A percentile compares a stretch with the other conserved stretches of the same genome.
phyloP scores from a whole-genome alignment of 2,797 vertebrate genomes.

The Gorsachius magnificus region DNA sequence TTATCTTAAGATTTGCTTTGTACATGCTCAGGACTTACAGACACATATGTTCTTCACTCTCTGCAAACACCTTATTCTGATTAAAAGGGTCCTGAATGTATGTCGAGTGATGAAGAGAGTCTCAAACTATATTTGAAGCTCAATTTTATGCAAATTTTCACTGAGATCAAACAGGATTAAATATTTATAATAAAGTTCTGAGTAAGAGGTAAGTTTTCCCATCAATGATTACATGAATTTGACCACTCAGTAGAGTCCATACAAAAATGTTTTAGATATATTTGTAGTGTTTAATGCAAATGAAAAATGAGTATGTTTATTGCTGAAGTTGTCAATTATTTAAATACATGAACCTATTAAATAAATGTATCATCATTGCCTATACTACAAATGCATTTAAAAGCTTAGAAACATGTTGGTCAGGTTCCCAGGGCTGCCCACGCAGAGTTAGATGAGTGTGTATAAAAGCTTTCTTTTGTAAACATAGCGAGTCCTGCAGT shows the following conservation, averaged over 20 bases:
- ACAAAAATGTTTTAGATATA: background rate
- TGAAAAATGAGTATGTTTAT: background rate
- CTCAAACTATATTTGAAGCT: background rate
- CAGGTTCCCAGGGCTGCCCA: conserved; percentile 66
- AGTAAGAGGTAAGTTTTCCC: background rate
- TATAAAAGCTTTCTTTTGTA: conserved; percentile 41
- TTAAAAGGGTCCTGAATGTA: background rate
- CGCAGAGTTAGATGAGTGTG: conserved; percentile 40
- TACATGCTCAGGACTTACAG: background rate
- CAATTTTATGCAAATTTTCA: background rate
- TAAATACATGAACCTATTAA: background rate
- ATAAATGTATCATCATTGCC: background rate
- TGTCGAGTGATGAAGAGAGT: background rate
- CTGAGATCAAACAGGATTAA: background rate
- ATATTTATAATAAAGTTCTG: background rate
- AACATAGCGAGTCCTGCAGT: conserved; percentile 44
- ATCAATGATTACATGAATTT: background rate
- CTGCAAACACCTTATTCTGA: background rate
- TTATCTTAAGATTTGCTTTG: background rate
- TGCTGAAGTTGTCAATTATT: background rate
- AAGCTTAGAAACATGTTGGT: conserved; percentile 46
- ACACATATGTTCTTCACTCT: background rate
- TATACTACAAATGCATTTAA: conserved; percentile 25
- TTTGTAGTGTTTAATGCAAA: background rate
- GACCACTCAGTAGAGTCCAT: background rate